phyloP scores from a whole-genome alignment of 1,140 invertebrate species.

The Pararge aegeria region DNA sequence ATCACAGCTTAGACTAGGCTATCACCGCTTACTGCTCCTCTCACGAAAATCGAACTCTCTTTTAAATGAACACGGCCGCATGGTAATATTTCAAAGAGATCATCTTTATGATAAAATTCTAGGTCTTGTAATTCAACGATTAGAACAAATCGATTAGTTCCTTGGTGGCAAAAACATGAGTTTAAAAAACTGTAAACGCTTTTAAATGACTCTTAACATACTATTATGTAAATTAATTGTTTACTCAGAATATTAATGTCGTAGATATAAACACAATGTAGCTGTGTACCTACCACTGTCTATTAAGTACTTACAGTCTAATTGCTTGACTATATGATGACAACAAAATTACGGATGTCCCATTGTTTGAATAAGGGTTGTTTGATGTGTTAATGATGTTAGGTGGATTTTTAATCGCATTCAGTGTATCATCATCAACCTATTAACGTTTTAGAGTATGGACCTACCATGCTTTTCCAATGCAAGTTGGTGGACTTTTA shows the following conservation, averaged over 20 bases:
- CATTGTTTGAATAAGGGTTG: not conserved
- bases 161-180: not conserved
- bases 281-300: too few relatives aligned
- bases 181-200: not conserved
- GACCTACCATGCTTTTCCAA: too few relatives aligned
- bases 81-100: too few relatives aligned
- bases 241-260: not conserved
- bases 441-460: too few relatives aligned
- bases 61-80: too few relatives aligned
- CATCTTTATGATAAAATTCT: too few relatives aligned
- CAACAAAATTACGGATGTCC: not conserved
- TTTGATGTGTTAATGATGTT: not conserved
- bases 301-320: too few relatives aligned
- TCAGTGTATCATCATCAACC: not conserved
- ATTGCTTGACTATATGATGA: not conserved
- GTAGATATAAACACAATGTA: not conserved
- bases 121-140: too few relatives aligned
- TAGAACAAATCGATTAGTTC: not conserved
- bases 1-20: too few relatives aligned
- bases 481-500: too few relatives aligned
- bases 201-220: conserved; percentile 5
- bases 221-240: not conserved
- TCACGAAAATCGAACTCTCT: too few relatives aligned
- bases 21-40: too few relatives aligned
- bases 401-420: not conserved